Evolutionary conservation across 2,888 invertebrate species (phyloP).

Genomic region (Chymomyza caudatula): DNA sequence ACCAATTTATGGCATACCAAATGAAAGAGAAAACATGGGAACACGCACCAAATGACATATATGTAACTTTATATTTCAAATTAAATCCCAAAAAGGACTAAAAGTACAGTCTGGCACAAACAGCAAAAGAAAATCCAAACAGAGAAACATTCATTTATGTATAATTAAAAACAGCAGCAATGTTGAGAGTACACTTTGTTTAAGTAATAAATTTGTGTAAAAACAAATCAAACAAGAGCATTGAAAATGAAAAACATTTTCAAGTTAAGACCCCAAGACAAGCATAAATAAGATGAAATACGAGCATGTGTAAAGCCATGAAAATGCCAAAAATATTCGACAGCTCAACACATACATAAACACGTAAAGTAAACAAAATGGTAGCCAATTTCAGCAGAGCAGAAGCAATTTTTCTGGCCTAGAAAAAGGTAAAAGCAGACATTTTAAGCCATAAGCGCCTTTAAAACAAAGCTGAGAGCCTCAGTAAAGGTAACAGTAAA

Average conservation of each 20-base stretch:
- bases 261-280: slow-evolving; percentile 11
- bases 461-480: not conserved
- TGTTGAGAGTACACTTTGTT: slow-evolving; percentile 40
- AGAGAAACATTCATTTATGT: slow-evolving; percentile 1
- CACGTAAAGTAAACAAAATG: slow-evolving; percentile 30
- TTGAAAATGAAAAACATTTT: not conserved
- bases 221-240: slow-evolving; percentile 34
- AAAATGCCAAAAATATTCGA: not conserved
- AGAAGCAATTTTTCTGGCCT: not conserved
- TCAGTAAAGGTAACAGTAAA: not conserved
- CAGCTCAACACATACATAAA: not conserved
- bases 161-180: slow-evolving; percentile 39
- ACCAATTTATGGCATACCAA: not conserved
- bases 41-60: slow-evolving; percentile 6
- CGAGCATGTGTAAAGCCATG: not conserved
- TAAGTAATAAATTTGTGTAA: slow-evolving; percentile 48
- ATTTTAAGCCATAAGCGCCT: not conserved
- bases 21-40: slow-evolving; percentile 6
- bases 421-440: not conserved
- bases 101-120: no score
- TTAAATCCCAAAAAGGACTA: no score
- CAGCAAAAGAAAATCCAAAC: slow-evolving; percentile 8
- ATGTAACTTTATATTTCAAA: no score
- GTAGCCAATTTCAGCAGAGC: slow-evolving; percentile 20
- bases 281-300: slow-evolving; percentile 7